Evolutionary conservation across 2,113 vertebrate genomes (phyloP).

Genomic region (Microcebus tavaratra): DNA sequence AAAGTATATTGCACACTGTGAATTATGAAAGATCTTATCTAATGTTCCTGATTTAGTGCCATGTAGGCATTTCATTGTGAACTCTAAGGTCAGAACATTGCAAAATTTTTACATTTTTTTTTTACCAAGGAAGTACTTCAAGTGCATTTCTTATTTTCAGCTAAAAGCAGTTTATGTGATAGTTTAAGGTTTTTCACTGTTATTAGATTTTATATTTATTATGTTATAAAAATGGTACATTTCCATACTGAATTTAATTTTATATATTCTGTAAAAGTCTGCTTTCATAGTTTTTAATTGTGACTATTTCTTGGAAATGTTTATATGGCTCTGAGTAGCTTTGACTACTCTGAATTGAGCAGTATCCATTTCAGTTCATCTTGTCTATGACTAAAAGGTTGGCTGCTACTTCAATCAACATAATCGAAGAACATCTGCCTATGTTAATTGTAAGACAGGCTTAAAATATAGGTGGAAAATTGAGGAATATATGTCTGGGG

Average conservation of each 20-base stretch:
- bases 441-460: not conserved
- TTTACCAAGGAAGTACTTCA: not conserved
- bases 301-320: not conserved
- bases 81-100: conserved; percentile 45
- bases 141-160: conserved; percentile 8
- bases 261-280: not conserved
- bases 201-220: not conserved
- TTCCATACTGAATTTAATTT: conserved; percentile 11
- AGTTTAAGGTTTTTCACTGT: not conserved
- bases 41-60: conserved; percentile 46
- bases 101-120: not conserved
- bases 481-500: not conserved
- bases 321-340: not conserved
- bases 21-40: conserved; percentile 63
- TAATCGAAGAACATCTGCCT: not conserved
- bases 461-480: not conserved
- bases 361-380: not conserved
- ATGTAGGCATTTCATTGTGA: conserved; percentile 26
- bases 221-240: not conserved
- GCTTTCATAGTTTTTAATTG: not conserved
- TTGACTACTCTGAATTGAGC: not conserved
- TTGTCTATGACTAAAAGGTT: not conserved
- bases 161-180: not conserved
- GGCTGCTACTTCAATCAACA: not conserved
- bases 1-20: conserved; percentile 47